Percentiles rank a stretch among this genome's conserved stretches.
Evolutionary conservation across 2,113 vertebrate species (phyloP).

Genomic region (Nycticryphes semicollaris): DNA sequence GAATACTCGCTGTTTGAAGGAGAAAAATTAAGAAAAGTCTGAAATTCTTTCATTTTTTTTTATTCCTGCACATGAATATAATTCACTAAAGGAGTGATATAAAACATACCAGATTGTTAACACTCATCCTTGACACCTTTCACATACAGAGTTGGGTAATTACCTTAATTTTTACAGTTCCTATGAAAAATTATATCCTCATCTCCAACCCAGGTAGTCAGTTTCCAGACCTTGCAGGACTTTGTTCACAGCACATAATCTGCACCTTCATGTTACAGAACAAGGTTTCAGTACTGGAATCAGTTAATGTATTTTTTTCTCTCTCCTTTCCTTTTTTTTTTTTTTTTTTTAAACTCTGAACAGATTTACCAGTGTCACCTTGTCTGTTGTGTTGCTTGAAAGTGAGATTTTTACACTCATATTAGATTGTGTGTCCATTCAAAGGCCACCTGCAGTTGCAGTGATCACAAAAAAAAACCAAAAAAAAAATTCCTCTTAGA

Average conservation of each 20-base stretch:
- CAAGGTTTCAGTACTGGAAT: not conserved
- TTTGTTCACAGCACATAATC: not conserved
- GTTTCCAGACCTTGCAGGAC: not conserved
- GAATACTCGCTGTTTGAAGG: not conserved
- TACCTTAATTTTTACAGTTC: not conserved
- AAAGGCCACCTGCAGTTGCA: not conserved
- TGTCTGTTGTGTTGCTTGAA: not conserved
- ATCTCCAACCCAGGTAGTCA: not conserved
- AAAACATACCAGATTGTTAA: not conserved
- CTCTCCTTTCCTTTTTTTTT: no score
- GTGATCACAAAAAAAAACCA: not conserved
- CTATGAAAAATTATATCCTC: not conserved
- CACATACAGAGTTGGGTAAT: not conserved
- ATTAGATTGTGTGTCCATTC: not conserved
- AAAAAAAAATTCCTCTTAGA: not conserved
- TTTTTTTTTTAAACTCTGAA: rapidly evolving
- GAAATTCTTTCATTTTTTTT: not conserved
- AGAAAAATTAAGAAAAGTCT: not conserved
- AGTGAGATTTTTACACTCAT: not conserved
- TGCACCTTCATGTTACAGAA: not conserved
- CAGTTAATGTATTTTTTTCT: not conserved
- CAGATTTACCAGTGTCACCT: not conserved
- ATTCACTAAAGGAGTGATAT: not conserved
- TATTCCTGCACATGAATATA: not conserved
- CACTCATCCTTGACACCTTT: not conserved